A percentile compares a stretch with the other conserved stretches of the same genome.
Evolutionary conservation across 2,797 vertebrate species (phyloP).

Genomic region (Acanthopagrus latus): DNA sequence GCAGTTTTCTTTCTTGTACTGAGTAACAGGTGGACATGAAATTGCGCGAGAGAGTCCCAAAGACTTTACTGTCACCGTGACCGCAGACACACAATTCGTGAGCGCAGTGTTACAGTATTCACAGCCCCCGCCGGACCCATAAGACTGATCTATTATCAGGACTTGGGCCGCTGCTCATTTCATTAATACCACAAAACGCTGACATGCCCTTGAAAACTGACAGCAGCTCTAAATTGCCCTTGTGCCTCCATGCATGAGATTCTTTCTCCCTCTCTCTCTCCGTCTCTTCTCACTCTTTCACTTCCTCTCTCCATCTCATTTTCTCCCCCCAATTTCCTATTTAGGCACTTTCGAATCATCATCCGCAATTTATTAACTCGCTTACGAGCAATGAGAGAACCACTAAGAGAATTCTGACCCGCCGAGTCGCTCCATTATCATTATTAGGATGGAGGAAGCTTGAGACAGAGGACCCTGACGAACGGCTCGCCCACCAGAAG

Average conservation of each 20-base stretch:
- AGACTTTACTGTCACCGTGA: not conserved
- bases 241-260: slow-evolving; percentile 57
- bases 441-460: slow-evolving; percentile 36
- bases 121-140: slow-evolving; percentile 39
- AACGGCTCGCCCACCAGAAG: slow-evolving; percentile 17
- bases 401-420: slow-evolving; percentile 50
- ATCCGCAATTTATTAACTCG: slow-evolving; percentile 73
- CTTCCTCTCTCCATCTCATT: slow-evolving; percentile 34
- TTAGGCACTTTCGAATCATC: slow-evolving; percentile 65
- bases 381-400: slow-evolving; percentile 65
- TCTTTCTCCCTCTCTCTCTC: slow-evolving; percentile 14
- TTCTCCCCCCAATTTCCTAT: slow-evolving; percentile 50
- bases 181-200: slow-evolving; percentile 69
- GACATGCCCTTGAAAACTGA: slow-evolving; percentile 72
- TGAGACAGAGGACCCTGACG: slow-evolving; percentile 25
- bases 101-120: slow-evolving; percentile 37
- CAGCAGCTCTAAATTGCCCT: slow-evolving; percentile 65
- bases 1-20: not conserved
- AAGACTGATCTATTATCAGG: slow-evolving; percentile 48
- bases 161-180: slow-evolving; percentile 54
- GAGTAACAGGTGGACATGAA: not conserved
- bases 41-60: not conserved
- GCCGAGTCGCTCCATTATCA: slow-evolving; percentile 47
- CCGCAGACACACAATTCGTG: not conserved
- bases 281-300: not conserved